Conservation (phyloP, 2,888 invertebrate species). For the Adelognathus sp. region DNA sequence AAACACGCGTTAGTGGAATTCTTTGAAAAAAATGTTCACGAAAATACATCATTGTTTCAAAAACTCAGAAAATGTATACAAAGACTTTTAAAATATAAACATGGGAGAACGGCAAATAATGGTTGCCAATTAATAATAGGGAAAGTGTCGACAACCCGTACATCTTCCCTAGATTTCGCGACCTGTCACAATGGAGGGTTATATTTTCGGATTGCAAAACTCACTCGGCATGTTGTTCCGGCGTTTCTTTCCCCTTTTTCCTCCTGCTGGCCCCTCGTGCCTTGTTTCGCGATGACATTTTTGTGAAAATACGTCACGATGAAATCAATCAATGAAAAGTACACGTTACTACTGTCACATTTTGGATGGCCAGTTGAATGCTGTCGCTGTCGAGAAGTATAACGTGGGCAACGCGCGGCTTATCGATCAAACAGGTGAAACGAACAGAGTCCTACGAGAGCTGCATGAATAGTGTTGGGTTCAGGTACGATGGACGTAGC, state of each 20-base stretch:
- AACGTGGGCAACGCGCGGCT: not conserved
- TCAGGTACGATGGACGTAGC: not conserved
- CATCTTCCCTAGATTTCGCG: too few species aligned
- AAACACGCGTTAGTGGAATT: too few species aligned
- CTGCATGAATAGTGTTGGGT: not conserved
- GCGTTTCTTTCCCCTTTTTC: not conserved
- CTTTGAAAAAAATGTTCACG: too few species aligned
- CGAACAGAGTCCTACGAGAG: not conserved
- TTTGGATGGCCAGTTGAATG: not conserved
- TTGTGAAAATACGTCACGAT: not conserved
- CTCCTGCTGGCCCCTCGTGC: not conserved
- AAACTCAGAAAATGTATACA: too few species aligned
- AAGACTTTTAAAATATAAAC: too few species aligned
- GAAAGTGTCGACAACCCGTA: too few species aligned
- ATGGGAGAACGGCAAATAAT: too few species aligned
- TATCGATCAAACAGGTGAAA: not conserved
- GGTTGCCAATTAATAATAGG: too few species aligned
- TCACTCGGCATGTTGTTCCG: slow-evolving; percentile 11
- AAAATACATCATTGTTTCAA: too few species aligned
- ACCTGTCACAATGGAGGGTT: too few species aligned
- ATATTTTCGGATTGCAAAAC: not conserved
- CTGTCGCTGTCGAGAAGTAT: not conserved
- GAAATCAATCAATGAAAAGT: not conserved
- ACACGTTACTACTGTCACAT: not conserved
- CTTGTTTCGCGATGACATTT: slow-evolving; percentile 20